Percentiles rank a stretch among this genome's conserved stretches.
Evolutionary conservation across 2,797 vertebrate genomes (phyloP).

Genomic region (Merluccius polli): DNA sequence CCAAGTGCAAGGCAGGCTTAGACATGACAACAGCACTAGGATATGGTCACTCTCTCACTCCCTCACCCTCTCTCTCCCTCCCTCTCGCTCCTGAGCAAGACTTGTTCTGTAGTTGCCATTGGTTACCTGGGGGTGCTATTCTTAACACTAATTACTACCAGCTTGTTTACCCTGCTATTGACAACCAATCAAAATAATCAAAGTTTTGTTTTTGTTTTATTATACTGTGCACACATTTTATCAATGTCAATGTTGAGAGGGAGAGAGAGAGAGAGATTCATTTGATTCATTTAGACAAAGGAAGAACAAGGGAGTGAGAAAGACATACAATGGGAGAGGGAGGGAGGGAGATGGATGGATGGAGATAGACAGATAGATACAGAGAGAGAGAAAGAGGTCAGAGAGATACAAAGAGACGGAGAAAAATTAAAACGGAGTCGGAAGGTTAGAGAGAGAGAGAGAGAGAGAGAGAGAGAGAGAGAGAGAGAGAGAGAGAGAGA

Average conservation of each 20-base stretch:
- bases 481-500: too few species aligned
- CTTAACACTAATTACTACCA: conserved; percentile 65
- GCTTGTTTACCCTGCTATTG: conserved; percentile 56
- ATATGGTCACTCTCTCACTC: not conserved
- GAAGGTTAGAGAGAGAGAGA: too few species aligned
- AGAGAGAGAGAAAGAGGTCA: not conserved
- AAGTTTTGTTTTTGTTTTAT: conserved; percentile 1
- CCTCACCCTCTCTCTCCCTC: conserved; percentile 39
- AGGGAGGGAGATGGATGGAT: not conserved
- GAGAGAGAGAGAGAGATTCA: not conserved
- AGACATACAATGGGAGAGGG: not conserved
- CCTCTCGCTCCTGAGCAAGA: conserved; percentile 12
- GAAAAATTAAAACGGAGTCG: not conserved
- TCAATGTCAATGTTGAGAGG: not conserved
- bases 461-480: not conserved
- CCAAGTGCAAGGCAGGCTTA: conserved; percentile 10
- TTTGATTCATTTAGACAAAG: not conserved
- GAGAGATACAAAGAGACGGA: not conserved
- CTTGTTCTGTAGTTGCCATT: conserved; percentile 69
- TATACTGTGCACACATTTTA: not conserved
- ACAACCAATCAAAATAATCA: conserved; percentile 35
- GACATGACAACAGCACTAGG: conserved; percentile 27
- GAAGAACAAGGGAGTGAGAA: not conserved
- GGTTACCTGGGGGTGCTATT: conserved; percentile 69
- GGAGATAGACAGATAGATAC: not conserved